A percentile compares a stretch with the other conserved stretches of the same genome.
These are phyloP conservation scores for Thamnophis elegans DNA, from an alignment of 2,797 vertebrate genomes.

Conservation along the genomic window DNA sequence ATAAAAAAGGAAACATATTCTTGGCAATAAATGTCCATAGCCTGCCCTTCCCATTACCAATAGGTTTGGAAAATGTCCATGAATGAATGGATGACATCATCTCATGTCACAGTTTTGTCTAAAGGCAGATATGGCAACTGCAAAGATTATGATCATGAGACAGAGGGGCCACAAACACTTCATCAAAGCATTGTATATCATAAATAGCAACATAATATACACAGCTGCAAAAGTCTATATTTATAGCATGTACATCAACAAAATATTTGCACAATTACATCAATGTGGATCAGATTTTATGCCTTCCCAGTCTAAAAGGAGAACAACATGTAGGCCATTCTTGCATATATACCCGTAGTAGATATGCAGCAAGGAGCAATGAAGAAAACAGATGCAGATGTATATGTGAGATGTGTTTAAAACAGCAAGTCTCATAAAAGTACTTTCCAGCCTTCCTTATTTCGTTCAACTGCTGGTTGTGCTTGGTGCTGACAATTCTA, in stretches of 20 bases:
- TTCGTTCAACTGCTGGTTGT: neutral
- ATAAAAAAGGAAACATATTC: neutral
- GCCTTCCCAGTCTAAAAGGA: neutral
- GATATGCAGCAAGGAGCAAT: neutral
- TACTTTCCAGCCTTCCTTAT: neutral
- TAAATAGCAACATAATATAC: neutral
- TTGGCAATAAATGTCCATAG: neutral
- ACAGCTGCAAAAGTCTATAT: neutral
- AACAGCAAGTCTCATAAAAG: constrained; percentile 24
- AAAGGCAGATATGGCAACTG: neutral
- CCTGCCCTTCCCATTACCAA: neutral
- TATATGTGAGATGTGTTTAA: constrained; percentile 6
- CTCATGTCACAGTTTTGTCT: neutral
- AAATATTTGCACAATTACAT: neutral
- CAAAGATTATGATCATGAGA: neutral
- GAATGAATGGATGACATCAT: neutral
- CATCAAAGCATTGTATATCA: neutral
- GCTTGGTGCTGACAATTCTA: neutral
- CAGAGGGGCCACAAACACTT: neutral
- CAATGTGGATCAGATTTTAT: neutral
- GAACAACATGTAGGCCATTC: neutral
- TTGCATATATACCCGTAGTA: constrained; percentile 10
- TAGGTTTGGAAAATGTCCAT: neutral
- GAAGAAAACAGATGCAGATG: constrained; percentile 16
- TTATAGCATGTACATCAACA: neutral